Conservation (phyloP, 2,113 vertebrate species). For the Podocnemis expansa region DNA sequence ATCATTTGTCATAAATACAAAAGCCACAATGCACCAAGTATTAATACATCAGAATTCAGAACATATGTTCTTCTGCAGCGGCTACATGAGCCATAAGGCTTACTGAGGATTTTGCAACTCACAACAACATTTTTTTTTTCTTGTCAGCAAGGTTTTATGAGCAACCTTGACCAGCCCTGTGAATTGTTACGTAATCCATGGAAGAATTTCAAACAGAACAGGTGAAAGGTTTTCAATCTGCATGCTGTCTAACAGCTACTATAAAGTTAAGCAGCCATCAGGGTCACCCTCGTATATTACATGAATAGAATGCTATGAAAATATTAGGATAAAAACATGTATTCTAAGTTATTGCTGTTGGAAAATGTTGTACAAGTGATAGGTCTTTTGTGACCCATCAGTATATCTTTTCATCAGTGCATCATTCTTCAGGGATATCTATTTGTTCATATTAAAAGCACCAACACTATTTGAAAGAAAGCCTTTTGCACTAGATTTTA, state of each 20-base stretch:
- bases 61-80: background rate
- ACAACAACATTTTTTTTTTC: background rate
- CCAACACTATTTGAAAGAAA: background rate
- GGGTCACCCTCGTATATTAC: background rate
- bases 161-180: background rate
- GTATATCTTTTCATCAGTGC: background rate
- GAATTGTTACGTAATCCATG: background rate
- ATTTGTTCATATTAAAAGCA: background rate
- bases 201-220: background rate
- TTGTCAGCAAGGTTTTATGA: background rate
- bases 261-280: background rate
- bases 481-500: background rate
- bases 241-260: fast-evolving
- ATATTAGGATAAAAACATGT: background rate
- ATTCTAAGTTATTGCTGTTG: background rate
- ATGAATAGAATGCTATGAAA: background rate
- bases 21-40: background rate
- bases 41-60: background rate
- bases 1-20: background rate
- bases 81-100: background rate
- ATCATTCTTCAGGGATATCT: background rate
- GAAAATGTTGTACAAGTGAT: background rate
- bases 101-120: background rate
- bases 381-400: background rate
- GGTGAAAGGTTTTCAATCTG: background rate